These are phyloP conservation scores for Sminthurides bifidus DNA, from an alignment of 1,140 invertebrate genomes.

Conservation along the genomic window DNA sequence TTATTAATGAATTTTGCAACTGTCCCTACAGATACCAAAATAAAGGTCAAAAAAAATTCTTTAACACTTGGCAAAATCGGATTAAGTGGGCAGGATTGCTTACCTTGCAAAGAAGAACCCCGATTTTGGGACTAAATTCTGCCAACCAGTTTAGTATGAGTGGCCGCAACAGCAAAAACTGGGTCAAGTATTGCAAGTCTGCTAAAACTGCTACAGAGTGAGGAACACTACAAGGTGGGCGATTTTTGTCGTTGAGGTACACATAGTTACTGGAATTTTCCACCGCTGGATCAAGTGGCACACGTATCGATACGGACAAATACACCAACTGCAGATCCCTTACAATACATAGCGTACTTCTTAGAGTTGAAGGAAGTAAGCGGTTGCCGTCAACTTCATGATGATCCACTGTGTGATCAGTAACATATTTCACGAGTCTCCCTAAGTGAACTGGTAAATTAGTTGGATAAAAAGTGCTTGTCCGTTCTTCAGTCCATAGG, in stretches of 20 bases:
- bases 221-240: conserved; percentile 21
- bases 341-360: conserved; percentile 28
- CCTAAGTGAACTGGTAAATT: conserved; percentile 14
- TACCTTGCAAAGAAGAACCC: conserved; percentile 29
- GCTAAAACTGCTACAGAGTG: conserved; percentile 27
- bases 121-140: conserved; percentile 31
- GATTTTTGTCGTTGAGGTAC: conserved; percentile 2
- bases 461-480: conserved; percentile 25
- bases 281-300: conserved; percentile 16
- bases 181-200: conserved; percentile 20
- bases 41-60: background rate
- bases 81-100: background rate
- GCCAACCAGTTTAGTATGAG: conserved; percentile 25
- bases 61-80: background rate
- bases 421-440: conserved; percentile 28
- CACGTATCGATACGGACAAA: conserved; percentile 25
- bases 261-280: background rate
- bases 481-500: conserved; percentile 30
- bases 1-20: conserved; percentile 30
- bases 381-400: conserved; percentile 25
- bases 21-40: conserved; percentile 22
- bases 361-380: conserved; percentile 10
- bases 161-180: conserved; percentile 29
- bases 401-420: conserved; percentile 32
- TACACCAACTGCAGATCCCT: conserved; percentile 24